A percentile compares a stretch with the other conserved stretches of the same genome.
Evolutionary conservation across 2,113 vertebrate genomes (phyloP).

Genomic region (Sterna hirundo): DNA sequence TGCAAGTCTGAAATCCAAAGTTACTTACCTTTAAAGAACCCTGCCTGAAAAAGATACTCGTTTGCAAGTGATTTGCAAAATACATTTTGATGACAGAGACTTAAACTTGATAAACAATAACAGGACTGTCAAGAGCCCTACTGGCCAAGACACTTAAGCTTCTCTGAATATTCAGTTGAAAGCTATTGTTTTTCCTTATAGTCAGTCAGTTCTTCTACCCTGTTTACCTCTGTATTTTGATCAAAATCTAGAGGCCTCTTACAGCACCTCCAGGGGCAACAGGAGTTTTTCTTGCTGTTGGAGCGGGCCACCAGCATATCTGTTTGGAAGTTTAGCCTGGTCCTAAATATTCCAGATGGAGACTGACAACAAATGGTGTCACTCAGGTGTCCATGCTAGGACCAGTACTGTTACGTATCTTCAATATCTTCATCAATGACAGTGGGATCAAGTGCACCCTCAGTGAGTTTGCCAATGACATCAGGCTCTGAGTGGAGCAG

Average conservation of each 20-base stretch:
- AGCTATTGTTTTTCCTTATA: neutral
- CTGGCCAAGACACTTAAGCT: neutral
- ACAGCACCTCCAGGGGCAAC: neutral
- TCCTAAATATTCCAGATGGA: neutral
- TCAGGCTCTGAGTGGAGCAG: neutral
- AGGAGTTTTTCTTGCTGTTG: neutral
- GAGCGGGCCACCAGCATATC: neutral
- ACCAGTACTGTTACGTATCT: neutral
- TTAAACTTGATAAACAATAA: neutral
- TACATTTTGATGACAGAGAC: neutral
- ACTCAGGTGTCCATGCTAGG: neutral
- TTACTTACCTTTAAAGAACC: neutral
- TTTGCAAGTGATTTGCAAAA: neutral
- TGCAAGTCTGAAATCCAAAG: neutral
- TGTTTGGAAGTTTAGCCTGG: neutral
- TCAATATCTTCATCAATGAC: neutral
- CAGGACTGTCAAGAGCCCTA: neutral
- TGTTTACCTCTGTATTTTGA: neutral
- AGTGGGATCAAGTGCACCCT: neutral
- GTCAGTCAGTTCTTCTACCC: neutral
- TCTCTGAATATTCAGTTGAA: neutral
- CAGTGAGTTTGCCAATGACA: neutral
- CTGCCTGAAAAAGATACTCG: neutral
- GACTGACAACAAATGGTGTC: neutral
- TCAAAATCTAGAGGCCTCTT: neutral